Conservation (phyloP, 1,140 invertebrate species). For the Anthonomus grandis region DNA sequence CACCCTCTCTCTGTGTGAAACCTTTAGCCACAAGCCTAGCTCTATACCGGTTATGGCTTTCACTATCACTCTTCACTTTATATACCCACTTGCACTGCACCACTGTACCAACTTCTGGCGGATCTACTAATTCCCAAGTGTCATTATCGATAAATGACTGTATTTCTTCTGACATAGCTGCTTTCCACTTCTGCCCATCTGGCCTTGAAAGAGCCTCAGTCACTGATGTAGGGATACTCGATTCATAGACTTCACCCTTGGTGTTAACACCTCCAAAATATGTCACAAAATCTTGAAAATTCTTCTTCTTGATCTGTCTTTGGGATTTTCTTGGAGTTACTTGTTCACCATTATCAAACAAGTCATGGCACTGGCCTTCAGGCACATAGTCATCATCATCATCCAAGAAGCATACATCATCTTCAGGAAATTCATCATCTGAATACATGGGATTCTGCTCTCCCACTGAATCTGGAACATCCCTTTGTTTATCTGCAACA, state of each 20-base stretch:
- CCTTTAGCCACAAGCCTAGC: conserved; percentile 41
- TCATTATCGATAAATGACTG: conserved; percentile 39
- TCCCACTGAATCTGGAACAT: neutral
- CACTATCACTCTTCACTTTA: conserved; percentile 37
- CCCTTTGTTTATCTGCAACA: neutral
- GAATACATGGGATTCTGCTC: neutral
- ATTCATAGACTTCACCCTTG: no score
- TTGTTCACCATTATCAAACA: neutral
- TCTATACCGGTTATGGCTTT: conserved; percentile 29
- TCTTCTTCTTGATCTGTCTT: conserved; percentile 22
- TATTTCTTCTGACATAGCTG: conserved; percentile 38
- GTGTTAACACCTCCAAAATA: conserved; percentile 10
- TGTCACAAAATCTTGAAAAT: conserved; percentile 28
- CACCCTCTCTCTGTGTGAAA: conserved; percentile 14
- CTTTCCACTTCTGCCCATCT: conserved; percentile 36
- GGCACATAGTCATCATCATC: neutral
- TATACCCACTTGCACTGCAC: conserved; percentile 47
- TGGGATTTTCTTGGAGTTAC: conserved; percentile 15
- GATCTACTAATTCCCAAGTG: conserved; percentile 42
- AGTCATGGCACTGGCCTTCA: neutral
- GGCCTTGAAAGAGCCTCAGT: conserved; percentile 32
- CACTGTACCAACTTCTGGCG: conserved; percentile 37
- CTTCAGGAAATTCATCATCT: neutral
- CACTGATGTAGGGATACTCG: conserved; percentile 19
- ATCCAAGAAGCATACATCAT: neutral